Conservation (phyloP, 2,113 vertebrate genomes). For the Acanthisitta chloris region DNA sequence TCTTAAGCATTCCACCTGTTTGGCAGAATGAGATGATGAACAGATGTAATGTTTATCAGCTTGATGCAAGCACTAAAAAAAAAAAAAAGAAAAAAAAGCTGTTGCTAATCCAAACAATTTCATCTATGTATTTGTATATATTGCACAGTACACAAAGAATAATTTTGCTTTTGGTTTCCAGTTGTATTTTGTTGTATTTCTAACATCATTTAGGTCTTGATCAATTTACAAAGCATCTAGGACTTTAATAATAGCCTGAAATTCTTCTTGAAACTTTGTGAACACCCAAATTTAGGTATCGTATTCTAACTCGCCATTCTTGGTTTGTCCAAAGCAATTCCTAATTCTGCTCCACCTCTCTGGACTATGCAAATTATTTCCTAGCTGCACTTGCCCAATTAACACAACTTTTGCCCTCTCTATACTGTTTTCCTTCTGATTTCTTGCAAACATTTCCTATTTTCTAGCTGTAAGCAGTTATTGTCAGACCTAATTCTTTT, state of each 20-base stretch:
- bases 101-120: neutral
- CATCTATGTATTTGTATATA: neutral
- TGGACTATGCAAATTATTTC: neutral
- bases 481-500: neutral
- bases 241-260: neutral
- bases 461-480: neutral
- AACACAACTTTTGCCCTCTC: neutral
- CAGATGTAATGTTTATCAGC: neutral
- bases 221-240: neutral
- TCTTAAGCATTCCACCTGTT: neutral
- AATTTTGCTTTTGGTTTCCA: neutral
- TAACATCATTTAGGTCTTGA: neutral
- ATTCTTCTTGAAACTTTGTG: neutral
- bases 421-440: neutral
- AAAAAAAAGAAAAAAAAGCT: accelerated
- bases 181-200: neutral
- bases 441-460: neutral
- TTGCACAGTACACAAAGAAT: neutral
- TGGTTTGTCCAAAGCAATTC: neutral
- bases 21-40: neutral
- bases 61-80: neutral
- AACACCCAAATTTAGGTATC: neutral
- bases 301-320: neutral
- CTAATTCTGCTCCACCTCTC: neutral
- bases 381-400: neutral